Percentiles rank a stretch among this genome's conserved stretches.
Evolutionary conservation across 2,888 invertebrate species (phyloP).

Genomic region (Drosophila phalerata): DNA sequence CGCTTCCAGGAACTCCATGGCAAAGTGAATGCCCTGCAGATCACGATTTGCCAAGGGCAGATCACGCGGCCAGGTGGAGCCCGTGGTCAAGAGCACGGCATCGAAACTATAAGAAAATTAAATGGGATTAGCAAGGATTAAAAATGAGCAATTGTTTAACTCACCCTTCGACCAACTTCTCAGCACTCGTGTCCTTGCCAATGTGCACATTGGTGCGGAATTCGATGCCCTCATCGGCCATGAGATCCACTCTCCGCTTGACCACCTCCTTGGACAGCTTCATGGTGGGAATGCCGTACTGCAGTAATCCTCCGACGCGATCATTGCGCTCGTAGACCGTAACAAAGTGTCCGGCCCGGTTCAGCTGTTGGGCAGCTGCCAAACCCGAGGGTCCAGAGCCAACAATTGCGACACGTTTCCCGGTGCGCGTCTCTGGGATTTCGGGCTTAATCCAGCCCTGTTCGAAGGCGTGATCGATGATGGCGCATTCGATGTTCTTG

Average conservation of each 20-base stretch:
- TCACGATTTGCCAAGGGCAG: constrained; percentile 94
- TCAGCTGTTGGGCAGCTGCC: constrained; percentile 98
- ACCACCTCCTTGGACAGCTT: constrained; percentile 98
- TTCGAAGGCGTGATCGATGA: constrained; percentile 99
- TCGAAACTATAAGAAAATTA: constrained; percentile 88
- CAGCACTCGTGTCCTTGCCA: constrained; percentile 95
- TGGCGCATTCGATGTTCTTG: constrained; percentile 99
- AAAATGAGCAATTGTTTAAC: constrained; percentile 55
- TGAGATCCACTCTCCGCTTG: constrained; percentile 93
- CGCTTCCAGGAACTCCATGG: constrained; percentile 98
- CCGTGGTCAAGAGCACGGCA: constrained; percentile 95
- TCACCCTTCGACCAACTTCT: constrained; percentile 88
- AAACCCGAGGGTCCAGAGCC: constrained; percentile 98
- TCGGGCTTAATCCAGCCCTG: constrained; percentile 97
- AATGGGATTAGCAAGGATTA: neutral
- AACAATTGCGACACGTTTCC: constrained; percentile 94
- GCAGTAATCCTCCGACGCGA: constrained; percentile 96
- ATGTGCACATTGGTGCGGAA: constrained; percentile 97
- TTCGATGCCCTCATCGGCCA: constrained; percentile 94
- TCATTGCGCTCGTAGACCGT: constrained; percentile 99
- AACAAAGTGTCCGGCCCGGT: constrained; percentile 97
- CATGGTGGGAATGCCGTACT: constrained; percentile 99
- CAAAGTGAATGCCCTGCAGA: constrained; percentile 97
- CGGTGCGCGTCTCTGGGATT: constrained; percentile 90
- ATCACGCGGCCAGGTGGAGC: constrained; percentile 99